Base-by-base conservation (phyloP, 1,140 invertebrate species). In the Drosophila saltans region DNA sequence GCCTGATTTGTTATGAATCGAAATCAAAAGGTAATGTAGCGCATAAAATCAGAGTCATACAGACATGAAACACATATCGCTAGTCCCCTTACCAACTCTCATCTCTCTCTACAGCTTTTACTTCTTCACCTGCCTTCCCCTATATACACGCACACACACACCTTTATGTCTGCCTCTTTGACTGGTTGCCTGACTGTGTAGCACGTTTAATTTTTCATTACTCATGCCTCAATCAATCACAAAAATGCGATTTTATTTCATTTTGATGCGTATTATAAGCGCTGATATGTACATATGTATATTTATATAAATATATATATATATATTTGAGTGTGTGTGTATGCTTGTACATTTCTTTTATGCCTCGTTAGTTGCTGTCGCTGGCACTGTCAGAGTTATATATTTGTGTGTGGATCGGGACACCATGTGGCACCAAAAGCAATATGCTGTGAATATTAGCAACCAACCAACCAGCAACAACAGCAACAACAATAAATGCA, bases 41-140 rank as follows among this genome's bases (percentile, higher is more conserved):
- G 84, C 84, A 90, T 79, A 90, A 89, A 89, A 90, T 90, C 84
- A 89, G 81, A 89, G 84, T 88, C 83, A 83, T 89, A 86, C 83
- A 88, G 76, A 83, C 83, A 71, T 79, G 66, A 78, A 79, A 85
- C 79, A 88, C 74, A 86, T 77, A 86, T 78, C 74, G 75, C 66
- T 69, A 72, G 40, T 52, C 65, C 40, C 33, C 33, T 52, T 58
- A 1, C 11, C 2, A 33, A 8, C 61, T 36, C 33, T 36, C 33
- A 0, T 36, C 33, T 36, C 1, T 2, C 33, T 7, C 33, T 36
- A 36, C 3, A 2, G 33, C 33, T 36, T 36, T 36, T 36, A 36
- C 33, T 36, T 36, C 33, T 30, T 30, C 28, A 30, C 33, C 33
- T 30, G 28, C 33, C 33, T 7, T 7, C 33, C 6, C 59, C 1